Evolutionary conservation across 2,797 vertebrate species (phyloP), one percentile per base, ranked within the genome.

Genomic region (Rostrhamus sociabilis): DNA sequence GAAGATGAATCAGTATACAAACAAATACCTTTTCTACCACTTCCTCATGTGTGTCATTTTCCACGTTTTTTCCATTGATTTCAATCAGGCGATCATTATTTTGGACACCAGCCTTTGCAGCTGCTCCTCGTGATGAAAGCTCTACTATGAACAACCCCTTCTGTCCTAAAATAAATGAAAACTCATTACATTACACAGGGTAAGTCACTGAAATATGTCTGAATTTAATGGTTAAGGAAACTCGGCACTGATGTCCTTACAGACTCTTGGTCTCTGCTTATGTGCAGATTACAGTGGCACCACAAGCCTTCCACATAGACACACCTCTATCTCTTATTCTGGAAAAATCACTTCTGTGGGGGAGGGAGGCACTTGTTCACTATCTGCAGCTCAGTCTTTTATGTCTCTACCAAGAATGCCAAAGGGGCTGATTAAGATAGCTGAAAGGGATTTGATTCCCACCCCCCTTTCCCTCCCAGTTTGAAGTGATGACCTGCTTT

Each of bases 51-150:
- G 98, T 98, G 96, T 74, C 77, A 4, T 86, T 93, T 90, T 99
- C 99, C 6, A 99, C 81, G 2, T 98, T 99, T 93, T 99, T 98
- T 36, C 99, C 99, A 7, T 99, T 99, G 89, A 99, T 89, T 97
- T 99, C 99, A 78, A 99, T 94, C 75, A 99, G 62, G 23, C 98
- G 98, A 90, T 99, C 99, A 0, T 98, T 97, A 22, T 53, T 27
- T 91, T 97, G 98, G 87, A 99, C 98, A 18, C 99, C 99, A 7
- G 99, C 99, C 77, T 93, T 98, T 96, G 98, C 97, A 38, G 99
- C 99, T 89, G 98, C 97, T 11, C 98, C 96, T 88, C 98, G 98
- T 29, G 98, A 60, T 25, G 42, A 71, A 77, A 99, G 93, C 6
- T 99, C 98, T 4, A 97, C 97, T 98, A 99, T 97, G 97, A 98